These are phyloP conservation scores for Pelobates cultripes DNA, from an alignment of 2,797 vertebrate species.

Conservation along the genomic window DNA sequence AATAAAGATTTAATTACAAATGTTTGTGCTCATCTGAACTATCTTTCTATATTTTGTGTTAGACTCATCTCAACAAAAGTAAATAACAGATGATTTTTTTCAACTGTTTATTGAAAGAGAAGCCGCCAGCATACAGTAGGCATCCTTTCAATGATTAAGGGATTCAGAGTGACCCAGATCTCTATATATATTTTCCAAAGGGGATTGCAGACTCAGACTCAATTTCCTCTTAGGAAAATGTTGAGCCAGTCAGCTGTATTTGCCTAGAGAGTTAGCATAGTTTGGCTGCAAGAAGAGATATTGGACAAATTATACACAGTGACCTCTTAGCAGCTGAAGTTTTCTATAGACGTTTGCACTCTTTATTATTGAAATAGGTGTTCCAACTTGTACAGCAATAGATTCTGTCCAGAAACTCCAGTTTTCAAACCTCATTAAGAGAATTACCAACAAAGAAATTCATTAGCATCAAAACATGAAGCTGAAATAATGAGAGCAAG, in stretches of 20 bases:
- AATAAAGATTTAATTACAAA: too few relatives aligned
- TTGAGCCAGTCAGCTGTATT: constrained; percentile 40
- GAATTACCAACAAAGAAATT: constrained; percentile 11
- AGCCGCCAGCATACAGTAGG: background rate
- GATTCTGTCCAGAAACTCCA: constrained; percentile 21
- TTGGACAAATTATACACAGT: constrained; percentile 22
- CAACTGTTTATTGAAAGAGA: background rate
- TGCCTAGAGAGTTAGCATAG: constrained; percentile 37
- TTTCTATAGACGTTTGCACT: constrained; percentile 13
- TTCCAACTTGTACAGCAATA: background rate
- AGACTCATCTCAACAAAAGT: too few relatives aligned
- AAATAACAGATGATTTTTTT: background rate
- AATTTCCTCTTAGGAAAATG: constrained; percentile 50
- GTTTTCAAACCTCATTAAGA: constrained; percentile 30
- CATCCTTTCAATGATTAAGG: constrained; percentile 20
- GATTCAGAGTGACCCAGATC: constrained; percentile 44
- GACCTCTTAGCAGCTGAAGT: constrained; percentile 2
- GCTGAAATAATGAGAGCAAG: background rate
- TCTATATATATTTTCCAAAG: constrained; percentile 44
- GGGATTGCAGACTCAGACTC: constrained; percentile 42
- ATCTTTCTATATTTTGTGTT: too few relatives aligned
- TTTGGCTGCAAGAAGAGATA: constrained; percentile 23
- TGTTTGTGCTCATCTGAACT: too few relatives aligned
- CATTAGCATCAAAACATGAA: constrained; percentile 14
- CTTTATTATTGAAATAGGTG: constrained; percentile 14